Base-by-base conservation (phyloP, 2,113 vertebrate genomes). In the Cryptomyrus ogoouensis region DNA sequence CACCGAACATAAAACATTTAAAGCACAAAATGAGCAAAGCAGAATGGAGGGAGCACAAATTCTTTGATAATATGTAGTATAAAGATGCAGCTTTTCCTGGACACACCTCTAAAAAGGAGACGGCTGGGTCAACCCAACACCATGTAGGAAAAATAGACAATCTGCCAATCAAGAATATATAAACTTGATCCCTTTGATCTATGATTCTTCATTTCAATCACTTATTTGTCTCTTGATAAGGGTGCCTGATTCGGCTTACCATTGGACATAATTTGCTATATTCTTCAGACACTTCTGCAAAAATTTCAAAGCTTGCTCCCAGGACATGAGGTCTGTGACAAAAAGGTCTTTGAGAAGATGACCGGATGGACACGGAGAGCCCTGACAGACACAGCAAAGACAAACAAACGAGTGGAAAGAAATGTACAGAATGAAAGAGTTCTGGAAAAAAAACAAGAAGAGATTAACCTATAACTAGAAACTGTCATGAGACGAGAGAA, bases 21-120 rank as follows among this genome's bases (percentile, higher is more conserved):
- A 80, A 50, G 88, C 17, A 80, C 46, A 80, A 53, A 80, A 89
- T 35, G 44, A 80, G 47, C 15, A 42, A 88, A 80, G 35, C 10
- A 83, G 35, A 89, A 89, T 35, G 35, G 58, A 19, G 56, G 17
- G 35, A 49, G 47, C 89, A 89, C 93, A 95, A 92, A 93, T 93
- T 93, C 94, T 92, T 91, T 90, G 74, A 24, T 90, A 92, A 92
- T 92, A 93, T 92, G 93, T 91, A 94, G 93, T 90, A 92, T 93
- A 92, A 93, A 96, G 96, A 96, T 96, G 96, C 94, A 95, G 95
- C 94, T 95, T 94, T 93, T 93, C 91, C 89, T 87, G 19, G 44
- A 84, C 39, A 47, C 19, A 2, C 31, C 10, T 56, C 24, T 9
- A 19, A 52, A 52, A 53, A 17, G 31, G 15, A 49, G 42, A 47